phyloP scores from a whole-genome alignment of 2,797 vertebrate genomes.

The Sebastolobus altivelis region DNA sequence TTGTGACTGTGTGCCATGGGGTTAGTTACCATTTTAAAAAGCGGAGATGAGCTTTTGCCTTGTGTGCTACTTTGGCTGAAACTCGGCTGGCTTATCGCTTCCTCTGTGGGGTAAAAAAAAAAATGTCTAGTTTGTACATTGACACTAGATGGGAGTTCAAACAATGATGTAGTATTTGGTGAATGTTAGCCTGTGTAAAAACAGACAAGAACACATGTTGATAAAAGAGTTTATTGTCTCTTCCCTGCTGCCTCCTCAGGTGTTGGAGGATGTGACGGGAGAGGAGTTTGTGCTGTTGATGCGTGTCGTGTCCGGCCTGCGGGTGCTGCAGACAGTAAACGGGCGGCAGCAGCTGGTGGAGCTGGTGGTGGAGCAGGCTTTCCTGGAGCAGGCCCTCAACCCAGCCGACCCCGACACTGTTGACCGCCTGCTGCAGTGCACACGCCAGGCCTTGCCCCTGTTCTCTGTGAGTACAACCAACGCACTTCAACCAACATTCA shows the following conservation, averaged over 20 bases:
- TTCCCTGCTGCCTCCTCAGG: constrained; percentile 77
- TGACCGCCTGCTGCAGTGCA: constrained; percentile 96
- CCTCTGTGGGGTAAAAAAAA: too few species aligned
- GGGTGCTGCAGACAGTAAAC: constrained; percentile 94
- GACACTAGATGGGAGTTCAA: not conserved
- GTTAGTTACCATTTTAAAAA: not conserved
- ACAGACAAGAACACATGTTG: not conserved
- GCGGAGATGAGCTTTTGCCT: not conserved
- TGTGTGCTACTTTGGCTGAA: not conserved
- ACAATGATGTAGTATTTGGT: not conserved
- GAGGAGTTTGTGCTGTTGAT: constrained; percentile 99
- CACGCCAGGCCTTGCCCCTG: constrained; percentile 95
- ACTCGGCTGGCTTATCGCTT: too few species aligned
- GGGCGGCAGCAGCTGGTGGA: constrained; percentile 97
- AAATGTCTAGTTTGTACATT: too few species aligned
- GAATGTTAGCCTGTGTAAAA: not conserved
- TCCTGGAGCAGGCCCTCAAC: constrained; percentile 95
- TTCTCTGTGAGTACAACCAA: constrained; percentile 90
- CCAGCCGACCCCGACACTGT: constrained; percentile 93
- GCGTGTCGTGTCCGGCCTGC: constrained; percentile 93
- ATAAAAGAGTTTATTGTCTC: not conserved
- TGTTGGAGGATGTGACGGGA: constrained; percentile 97
- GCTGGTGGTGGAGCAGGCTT: constrained; percentile 96
- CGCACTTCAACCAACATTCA: not conserved
- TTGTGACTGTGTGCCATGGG: too few species aligned